Conservation (phyloP, 2,113 vertebrate genomes). For the Pelvicachromis taeniatus region DNA sequence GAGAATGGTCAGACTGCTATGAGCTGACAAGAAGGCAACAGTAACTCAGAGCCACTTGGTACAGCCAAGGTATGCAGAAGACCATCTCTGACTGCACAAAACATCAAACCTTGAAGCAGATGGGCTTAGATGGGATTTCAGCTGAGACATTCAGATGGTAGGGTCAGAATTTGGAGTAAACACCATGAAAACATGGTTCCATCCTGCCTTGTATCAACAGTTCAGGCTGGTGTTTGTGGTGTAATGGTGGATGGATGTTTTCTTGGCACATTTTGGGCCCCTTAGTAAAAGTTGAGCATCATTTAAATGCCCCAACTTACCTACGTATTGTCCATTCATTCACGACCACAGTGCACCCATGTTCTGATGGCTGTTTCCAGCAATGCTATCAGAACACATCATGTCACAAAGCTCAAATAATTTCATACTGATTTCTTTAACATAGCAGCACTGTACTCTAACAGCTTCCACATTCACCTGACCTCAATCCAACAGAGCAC, state of each 20-base stretch:
- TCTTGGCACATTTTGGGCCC: not conserved
- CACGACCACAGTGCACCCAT: not conserved
- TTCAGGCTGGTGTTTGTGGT: not conserved
- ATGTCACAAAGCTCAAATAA: not conserved
- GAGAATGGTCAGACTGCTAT: not conserved
- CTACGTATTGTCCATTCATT: not conserved
- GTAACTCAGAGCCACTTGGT: not conserved
- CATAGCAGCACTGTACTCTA: not conserved
- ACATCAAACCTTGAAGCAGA: not conserved
- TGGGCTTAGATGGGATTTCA: not conserved
- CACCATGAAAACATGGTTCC: not conserved
- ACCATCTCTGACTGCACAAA: not conserved
- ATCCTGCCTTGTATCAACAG: not conserved
- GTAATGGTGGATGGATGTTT: not conserved
- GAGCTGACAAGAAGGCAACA: not conserved
- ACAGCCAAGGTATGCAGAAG: not conserved
- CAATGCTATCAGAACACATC: not conserved
- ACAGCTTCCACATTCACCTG: not conserved
- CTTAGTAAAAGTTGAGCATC: not conserved
- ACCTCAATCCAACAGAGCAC: not conserved
- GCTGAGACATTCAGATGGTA: not conserved
- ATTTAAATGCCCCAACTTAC: not conserved
- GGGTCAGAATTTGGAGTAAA: not conserved
- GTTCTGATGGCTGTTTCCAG: not conserved
- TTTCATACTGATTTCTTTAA: not conserved